These are phyloP conservation scores for Leptodactylus fallax DNA, from an alignment of 2,797 vertebrate species.

Conservation along the genomic window DNA sequence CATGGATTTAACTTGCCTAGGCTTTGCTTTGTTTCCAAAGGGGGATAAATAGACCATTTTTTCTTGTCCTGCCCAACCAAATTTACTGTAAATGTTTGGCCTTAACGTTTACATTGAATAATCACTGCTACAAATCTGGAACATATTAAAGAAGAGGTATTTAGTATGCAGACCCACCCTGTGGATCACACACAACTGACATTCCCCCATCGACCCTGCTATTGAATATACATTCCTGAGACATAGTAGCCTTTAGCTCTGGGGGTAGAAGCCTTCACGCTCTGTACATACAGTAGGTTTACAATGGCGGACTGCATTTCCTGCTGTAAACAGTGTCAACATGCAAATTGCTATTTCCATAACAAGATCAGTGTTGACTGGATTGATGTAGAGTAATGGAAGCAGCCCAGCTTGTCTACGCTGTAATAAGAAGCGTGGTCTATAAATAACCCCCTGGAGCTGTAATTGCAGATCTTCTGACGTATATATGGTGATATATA, in stretches of 20 bases:
- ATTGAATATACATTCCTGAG: too few relatives aligned
- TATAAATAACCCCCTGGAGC: conserved; percentile 20
- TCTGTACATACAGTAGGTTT: not conserved
- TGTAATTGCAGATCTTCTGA: conserved; percentile 13
- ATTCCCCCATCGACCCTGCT: too few relatives aligned
- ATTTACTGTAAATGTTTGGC: too few relatives aligned
- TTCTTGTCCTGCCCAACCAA: too few relatives aligned
- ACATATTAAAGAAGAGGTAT: too few relatives aligned
- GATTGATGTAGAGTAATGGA: conserved; percentile 29
- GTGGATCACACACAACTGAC: too few relatives aligned
- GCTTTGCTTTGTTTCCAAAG: too few relatives aligned
- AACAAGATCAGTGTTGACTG: conserved; percentile 29
- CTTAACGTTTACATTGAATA: too few relatives aligned
- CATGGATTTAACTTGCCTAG: too few relatives aligned
- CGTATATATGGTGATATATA: not conserved
- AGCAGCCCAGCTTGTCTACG: not conserved
- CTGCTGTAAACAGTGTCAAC: not conserved
- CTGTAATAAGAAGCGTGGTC: conserved; percentile 21
- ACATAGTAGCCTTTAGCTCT: not conserved
- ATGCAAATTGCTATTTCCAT: not conserved
- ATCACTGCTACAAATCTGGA: too few relatives aligned
- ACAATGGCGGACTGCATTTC: not conserved
- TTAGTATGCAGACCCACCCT: too few relatives aligned
- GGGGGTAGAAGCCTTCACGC: not conserved
- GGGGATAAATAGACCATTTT: too few relatives aligned